Evolutionary conservation across 2,113 vertebrate genomes (phyloP).

Genomic region (Bufo gargarizans): DNA sequence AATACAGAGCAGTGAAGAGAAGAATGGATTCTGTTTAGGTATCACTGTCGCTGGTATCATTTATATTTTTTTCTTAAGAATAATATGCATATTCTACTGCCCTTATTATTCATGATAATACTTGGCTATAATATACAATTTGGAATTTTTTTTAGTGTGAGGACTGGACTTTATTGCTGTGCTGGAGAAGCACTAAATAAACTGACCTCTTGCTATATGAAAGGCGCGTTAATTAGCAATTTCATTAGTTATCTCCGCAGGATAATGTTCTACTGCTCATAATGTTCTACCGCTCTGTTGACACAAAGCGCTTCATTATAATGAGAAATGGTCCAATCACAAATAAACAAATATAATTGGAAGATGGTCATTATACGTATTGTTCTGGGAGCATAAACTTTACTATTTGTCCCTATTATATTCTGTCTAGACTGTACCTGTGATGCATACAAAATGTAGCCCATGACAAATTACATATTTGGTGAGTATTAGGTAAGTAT

Average conservation of each 20-base stretch:
- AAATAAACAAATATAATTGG: neutral
- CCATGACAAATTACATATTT: neutral
- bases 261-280: neutral
- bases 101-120: conserved; percentile 3
- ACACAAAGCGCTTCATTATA: neutral
- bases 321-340: neutral
- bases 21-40: neutral
- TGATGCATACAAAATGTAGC: neutral
- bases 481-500: neutral
- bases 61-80: neutral
- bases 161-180: conserved; percentile 12
- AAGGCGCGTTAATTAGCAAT: neutral
- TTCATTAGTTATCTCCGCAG: neutral
- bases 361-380: conserved; percentile 10
- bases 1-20: neutral
- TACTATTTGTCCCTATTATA: neutral
- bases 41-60: neutral
- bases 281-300: neutral
- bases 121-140: neutral
- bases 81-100: neutral
- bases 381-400: neutral
- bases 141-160: neutral
- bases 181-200: conserved; percentile 5
- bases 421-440: neutral
- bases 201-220: neutral